These are phyloP conservation scores for Carassius carassius DNA, from an alignment of 2,113 vertebrate genomes.

Conservation along the genomic window DNA sequence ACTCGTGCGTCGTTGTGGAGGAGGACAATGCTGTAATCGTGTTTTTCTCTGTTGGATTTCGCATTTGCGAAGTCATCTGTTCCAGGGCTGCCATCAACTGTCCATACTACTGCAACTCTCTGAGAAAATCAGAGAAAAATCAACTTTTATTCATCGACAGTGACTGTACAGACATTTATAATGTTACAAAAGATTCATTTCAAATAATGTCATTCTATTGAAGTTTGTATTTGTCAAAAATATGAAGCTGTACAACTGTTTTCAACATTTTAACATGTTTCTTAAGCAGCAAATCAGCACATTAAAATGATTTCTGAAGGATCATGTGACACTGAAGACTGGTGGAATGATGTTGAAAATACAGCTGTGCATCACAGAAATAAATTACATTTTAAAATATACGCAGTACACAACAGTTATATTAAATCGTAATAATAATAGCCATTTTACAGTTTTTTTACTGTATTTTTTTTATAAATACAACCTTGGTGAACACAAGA, in stretches of 20 bases:
- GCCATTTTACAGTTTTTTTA: background rate
- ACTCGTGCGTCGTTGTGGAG: constrained; percentile 21
- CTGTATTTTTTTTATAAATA: background rate
- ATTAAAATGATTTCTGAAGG: background rate
- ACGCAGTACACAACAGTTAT: background rate
- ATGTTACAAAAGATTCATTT: background rate
- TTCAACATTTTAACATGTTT: background rate
- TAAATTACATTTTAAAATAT: background rate
- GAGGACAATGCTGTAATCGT: constrained; percentile 39
- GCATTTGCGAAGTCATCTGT: constrained; percentile 77
- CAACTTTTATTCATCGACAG: background rate
- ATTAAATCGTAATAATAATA: background rate
- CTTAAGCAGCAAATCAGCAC: background rate
- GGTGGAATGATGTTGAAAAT: background rate
- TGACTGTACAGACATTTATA: background rate
- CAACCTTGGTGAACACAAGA: background rate
- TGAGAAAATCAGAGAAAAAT: constrained; percentile 64
- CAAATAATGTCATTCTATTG: background rate
- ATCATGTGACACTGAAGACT: background rate
- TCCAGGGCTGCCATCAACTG: constrained; percentile 96
- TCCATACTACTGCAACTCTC: constrained; percentile 99
- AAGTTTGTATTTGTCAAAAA: background rate
- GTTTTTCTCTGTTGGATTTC: constrained; percentile 43
- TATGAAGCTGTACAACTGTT: background rate
- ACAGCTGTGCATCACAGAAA: background rate